Evolutionary conservation across 2,113 vertebrate species (phyloP).

Genomic region (Pachyramphus minor): DNA sequence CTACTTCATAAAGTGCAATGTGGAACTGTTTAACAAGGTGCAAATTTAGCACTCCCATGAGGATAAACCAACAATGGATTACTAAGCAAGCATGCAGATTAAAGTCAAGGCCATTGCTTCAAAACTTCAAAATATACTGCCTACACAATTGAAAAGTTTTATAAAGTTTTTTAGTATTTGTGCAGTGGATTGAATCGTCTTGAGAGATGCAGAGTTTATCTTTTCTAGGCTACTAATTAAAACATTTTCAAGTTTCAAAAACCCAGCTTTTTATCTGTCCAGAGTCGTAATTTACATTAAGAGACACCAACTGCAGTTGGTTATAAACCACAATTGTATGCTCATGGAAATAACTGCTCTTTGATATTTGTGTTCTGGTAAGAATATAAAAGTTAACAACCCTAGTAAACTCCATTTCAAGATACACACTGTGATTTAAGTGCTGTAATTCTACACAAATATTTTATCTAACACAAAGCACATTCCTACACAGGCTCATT

Average conservation of each 20-base stretch:
- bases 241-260: neutral
- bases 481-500: neutral
- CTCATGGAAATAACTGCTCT: neutral
- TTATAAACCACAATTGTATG: neutral
- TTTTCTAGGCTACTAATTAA: neutral
- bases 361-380: neutral
- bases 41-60: neutral
- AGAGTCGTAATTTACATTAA: neutral
- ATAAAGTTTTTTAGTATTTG: neutral
- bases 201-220: neutral
- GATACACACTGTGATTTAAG: neutral
- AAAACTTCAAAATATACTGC: neutral
- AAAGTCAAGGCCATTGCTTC: neutral
- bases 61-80: neutral
- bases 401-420: neutral
- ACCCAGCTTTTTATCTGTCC: fast-evolving
- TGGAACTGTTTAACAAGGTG: neutral
- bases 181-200: neutral
- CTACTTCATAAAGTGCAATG: neutral
- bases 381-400: neutral
- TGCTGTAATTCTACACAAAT: neutral
- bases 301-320: neutral
- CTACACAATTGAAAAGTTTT: neutral
- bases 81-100: neutral
- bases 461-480: neutral